These are phyloP conservation scores for Alloplasta piceator DNA, from an alignment of 2,888 invertebrate genomes.

Conservation along the genomic window DNA sequence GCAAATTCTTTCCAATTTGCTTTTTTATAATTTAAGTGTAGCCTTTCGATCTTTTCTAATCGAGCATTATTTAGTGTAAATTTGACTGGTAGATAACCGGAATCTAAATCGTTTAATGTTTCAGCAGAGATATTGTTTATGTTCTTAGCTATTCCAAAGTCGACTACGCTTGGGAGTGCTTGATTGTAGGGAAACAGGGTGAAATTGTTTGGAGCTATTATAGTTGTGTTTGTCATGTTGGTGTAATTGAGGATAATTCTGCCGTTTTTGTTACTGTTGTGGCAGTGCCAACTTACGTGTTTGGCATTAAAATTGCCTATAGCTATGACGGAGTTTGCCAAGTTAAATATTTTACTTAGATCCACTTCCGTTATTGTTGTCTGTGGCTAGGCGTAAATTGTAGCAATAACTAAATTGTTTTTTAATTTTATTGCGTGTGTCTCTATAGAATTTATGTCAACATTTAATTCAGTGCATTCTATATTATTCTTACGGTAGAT, in stretches of 20 bases:
- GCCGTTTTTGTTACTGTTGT: not conserved
- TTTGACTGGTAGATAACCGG: slow-evolving; percentile 18
- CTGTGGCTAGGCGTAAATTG: slow-evolving; percentile 39
- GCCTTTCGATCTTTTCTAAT: not conserved
- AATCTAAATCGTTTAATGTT: not conserved
- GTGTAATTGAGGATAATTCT: slow-evolving; percentile 11
- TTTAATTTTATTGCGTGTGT: slow-evolving; percentile 7
- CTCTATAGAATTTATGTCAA: not conserved
- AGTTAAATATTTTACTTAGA: slow-evolving; percentile 12
- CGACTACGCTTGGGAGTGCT: slow-evolving; percentile 24
- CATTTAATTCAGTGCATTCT: not conserved
- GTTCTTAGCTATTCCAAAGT: slow-evolving; percentile 24
- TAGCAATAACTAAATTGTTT: not conserved
- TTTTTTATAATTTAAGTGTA: not conserved
- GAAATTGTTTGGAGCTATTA: slow-evolving; percentile 18
- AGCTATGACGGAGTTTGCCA: slow-evolving; percentile 5
- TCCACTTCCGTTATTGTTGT: slow-evolving; percentile 48
- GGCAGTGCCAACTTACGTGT: slow-evolving; percentile 16
- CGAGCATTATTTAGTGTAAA: not conserved
- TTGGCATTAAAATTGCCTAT: slow-evolving; percentile 35
- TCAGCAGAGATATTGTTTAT: not conserved
- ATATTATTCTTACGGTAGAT: slow-evolving; percentile 21
- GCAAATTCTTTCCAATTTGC: slow-evolving; percentile 25
- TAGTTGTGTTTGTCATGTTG: not conserved
- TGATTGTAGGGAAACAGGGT: slow-evolving; percentile 12